Percentiles rank a stretch among this genome's conserved stretches.
Conservation (phyloP, 2,797 vertebrate species). For the Pitangus sulphuratus region DNA sequence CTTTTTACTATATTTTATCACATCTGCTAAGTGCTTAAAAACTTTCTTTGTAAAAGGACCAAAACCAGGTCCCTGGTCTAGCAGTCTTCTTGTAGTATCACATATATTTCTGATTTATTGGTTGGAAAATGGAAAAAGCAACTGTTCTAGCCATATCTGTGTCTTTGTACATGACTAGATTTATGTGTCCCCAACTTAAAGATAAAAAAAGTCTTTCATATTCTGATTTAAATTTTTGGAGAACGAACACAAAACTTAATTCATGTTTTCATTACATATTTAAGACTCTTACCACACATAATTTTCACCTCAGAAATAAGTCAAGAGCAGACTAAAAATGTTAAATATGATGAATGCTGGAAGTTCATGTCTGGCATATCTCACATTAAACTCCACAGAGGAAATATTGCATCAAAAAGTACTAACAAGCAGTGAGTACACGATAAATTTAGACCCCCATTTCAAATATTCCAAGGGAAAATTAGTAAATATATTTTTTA, state of each 20-base stretch:
- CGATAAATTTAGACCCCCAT: not conserved
- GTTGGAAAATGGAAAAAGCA: not conserved
- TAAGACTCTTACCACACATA: not conserved
- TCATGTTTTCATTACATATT: not conserved
- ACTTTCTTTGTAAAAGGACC: not conserved
- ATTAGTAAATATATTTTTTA: not conserved
- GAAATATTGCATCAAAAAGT: not conserved
- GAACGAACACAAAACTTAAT: not conserved
- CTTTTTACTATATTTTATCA: not conserved
- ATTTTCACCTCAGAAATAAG: not conserved
- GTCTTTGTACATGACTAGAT: not conserved
- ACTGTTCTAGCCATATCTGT: not conserved
- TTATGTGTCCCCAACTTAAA: not conserved
- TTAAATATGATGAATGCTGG: not conserved
- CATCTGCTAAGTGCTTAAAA: not conserved
- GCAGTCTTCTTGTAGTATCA: not conserved
- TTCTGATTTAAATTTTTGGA: not conserved
- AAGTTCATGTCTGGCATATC: not conserved
- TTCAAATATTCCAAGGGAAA: not conserved
- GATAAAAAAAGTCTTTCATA: not conserved
- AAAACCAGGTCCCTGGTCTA: not conserved
- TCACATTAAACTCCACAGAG: not conserved
- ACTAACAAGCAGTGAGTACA: not conserved
- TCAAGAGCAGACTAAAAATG: not conserved
- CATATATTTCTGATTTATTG: not conserved